Evolutionary conservation across 2,113 vertebrate species (phyloP), one percentile per base, ranked within the genome.

Genomic region (Cygnus atratus): DNA sequence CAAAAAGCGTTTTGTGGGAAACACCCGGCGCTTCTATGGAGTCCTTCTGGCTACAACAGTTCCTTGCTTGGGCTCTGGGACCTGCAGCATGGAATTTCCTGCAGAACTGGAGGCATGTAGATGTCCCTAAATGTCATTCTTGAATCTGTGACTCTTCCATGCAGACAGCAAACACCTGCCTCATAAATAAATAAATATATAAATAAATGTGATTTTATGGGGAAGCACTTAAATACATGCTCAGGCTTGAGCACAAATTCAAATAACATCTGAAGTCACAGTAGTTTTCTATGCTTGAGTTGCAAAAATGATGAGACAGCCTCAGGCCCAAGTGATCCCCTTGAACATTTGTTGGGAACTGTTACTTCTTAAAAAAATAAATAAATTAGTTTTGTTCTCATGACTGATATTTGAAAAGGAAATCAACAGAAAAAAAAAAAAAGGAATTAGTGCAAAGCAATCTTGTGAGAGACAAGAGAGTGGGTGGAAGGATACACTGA

Each of bases 1-100:
- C 39, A 89, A n/a, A 62, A 78, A 87, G 6, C 29, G 3, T 70
- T 87, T 85, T 65, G 25, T 92, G 55, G 63, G 55, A 93, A 93
- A 65, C 3, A 17, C 10, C 9, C 4, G 1, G 0, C 26, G 41
- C 11, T 54, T 48, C 35, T 25, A 9, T 6, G 2, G 16, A 35
- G 21, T 61, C 24, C 26, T 80, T 46, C 21, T 25, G 39, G 59
- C 57, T 76, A 2, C 31, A 87, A 33, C 16, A 0, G 11, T 8
- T 94, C 28, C 14, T 78, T 31, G 6, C 12, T 5, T 71, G 48
- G n/a, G 11, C n/a, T 63, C 52, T 63, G 17, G 37, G 25, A 82
- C 17, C 33, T 91, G 21, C 21, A 57, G 25, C 50, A 50, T 48
- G 11, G 55, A 72, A 68, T 15, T 48, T 77, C 33, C 12, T 91